Evolutionary conservation across 2,888 invertebrate species (phyloP), one percentile per base, ranked within the genome.

Genomic region (Creontiades dilutus): DNA sequence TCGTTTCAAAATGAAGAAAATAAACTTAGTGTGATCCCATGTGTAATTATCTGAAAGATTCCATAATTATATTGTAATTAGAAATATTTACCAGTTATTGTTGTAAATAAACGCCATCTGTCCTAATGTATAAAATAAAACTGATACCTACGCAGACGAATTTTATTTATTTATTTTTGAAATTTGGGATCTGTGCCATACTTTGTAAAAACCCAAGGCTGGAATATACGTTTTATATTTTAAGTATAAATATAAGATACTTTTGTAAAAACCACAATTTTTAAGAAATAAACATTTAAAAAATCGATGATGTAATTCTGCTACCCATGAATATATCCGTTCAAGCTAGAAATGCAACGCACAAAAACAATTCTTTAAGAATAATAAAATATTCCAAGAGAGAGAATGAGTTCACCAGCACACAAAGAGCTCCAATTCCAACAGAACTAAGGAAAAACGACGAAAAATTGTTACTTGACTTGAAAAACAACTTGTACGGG

Each of bases 131-230:
- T 61, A 57, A 61, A 46, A 76, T 9, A 76, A 76, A 0, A 78
- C 46, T 75, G 47, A 47, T 19, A 68, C 27, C 47, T 76, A 86
- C 9, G 27, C 61, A 55, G 23, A 76, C 28, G 75, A 86, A 86
- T 86, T 86, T 86, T 75, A 86, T 86, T 86, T 86, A 86, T 86
- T 78, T 85, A 85, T 85, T 86, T 37, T 86, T 46, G 23, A 68
- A 86, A 86, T 75, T 61, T 76, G 86, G 86, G 86, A 86, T 86
- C 85, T 47, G 86, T 86, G 86, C 86, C 86, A 86, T 86, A 86
- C 23, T 82, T 82, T 82, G 52, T 52, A 82, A 52, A 82, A 82
- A 82, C 82, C 27, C 55, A 82, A 82, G 82, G 48, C 82, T 82
- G 82, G 82, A 82, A 68, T 68, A 68, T 68, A 68, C n/a, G 46